Percentiles rank a stretch among this genome's conserved stretches.
phyloP scores from a whole-genome alignment of 2,888 invertebrate species.

The Deroplatys truncata region DNA sequence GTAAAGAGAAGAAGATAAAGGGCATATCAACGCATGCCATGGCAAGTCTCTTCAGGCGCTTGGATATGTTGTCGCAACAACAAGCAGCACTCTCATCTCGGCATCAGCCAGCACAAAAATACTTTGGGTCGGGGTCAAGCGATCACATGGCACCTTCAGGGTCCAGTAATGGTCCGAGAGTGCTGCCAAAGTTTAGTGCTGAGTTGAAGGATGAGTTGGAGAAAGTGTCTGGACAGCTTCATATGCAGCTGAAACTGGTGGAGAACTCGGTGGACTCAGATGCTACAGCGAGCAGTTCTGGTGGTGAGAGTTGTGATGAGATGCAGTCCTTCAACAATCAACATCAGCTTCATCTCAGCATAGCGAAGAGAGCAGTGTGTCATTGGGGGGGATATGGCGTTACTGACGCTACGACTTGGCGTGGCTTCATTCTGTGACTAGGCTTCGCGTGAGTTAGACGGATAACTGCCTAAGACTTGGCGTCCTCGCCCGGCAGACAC shows the following conservation, averaged over 20 bases:
- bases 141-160: conserved; percentile 33
- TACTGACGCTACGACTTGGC: no score
- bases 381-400: no score
- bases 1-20: conserved; percentile 37
- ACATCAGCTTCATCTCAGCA: conserved; percentile 65
- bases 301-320: conserved; percentile 92
- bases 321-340: conserved; percentile 74
- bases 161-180: conserved; percentile 8
- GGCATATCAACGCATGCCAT: conserved; percentile 50
- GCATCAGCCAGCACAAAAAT: conserved; percentile 42
- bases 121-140: conserved; percentile 53
- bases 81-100: conserved; percentile 43
- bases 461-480: no score
- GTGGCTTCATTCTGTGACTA: no score
- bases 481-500: no score
- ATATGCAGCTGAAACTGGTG: conserved; percentile 67
- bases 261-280: conserved; percentile 83
- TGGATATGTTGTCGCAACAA: conserved; percentile 48
- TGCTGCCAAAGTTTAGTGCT: conserved; percentile 21
- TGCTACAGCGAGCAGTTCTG: conserved; percentile 90
- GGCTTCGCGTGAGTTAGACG: no score
- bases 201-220: conserved; percentile 38
- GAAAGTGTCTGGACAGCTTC: conserved; percentile 67
- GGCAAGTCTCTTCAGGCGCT: conserved; percentile 53
- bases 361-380: no score